Percentiles rank a stretch among this genome's conserved stretches.
phyloP scores from a whole-genome alignment of 2,797 vertebrate species.

The Allobates femoralis region DNA sequence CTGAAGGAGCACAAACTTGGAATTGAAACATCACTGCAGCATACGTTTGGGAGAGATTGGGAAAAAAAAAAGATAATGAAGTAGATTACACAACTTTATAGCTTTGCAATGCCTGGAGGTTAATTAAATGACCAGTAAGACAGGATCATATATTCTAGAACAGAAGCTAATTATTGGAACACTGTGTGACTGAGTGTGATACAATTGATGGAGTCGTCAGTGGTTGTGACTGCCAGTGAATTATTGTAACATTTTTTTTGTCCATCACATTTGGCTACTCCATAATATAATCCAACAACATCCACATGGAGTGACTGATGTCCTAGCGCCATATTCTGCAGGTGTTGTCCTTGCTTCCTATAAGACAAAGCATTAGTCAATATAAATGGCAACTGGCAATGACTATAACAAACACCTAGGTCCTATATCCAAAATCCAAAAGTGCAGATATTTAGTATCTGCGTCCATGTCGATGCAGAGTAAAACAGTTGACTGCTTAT shows the following conservation, averaged over 20 bases:
- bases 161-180: conserved; percentile 2
- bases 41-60: no score
- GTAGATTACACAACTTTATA: no score
- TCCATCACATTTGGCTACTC: conserved; percentile 23
- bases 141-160: not conserved
- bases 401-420: not conserved
- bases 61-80: no score
- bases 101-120: no score
- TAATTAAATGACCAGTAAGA: no score
- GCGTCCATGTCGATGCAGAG: no score
- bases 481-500: no score
- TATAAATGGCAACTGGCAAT: not conserved
- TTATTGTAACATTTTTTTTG: not conserved
- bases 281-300: not conserved
- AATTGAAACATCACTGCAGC: no score
- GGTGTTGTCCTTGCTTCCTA: conserved; percentile 95
- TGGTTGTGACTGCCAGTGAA: not conserved
- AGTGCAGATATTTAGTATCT: no score
- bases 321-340: conserved; percentile 90
- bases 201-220: not conserved
- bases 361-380: not conserved
- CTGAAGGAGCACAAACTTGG: no score
- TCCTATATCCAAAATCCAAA: no score
- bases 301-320: conserved; percentile 21
- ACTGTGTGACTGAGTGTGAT: not conserved